phyloP scores from a whole-genome alignment of 1,140 invertebrate species.

The Camponotus floridanus region DNA sequence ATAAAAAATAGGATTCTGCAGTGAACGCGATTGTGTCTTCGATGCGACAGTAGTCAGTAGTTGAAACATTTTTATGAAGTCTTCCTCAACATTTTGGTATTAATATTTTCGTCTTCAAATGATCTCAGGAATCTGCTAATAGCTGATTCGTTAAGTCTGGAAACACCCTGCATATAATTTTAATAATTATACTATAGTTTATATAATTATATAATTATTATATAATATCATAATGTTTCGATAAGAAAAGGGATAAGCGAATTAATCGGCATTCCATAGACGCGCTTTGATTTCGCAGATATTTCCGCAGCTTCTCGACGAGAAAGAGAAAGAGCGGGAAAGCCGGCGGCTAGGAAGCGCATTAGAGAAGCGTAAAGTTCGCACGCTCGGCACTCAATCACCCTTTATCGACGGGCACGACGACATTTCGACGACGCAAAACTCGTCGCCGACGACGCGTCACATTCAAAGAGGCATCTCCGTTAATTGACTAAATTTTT shows the following conservation, averaged over 20 bases:
- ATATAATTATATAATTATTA: neutral
- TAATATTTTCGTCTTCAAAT: too few species aligned
- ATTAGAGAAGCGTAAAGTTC: constrained; percentile 76
- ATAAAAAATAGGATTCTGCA: too few species aligned
- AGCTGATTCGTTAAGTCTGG: too few species aligned
- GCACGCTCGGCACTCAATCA: constrained; percentile 69
- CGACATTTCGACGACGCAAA: constrained; percentile 71
- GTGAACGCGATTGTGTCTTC: too few species aligned
- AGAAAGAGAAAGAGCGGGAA: constrained; percentile 48
- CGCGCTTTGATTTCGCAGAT: constrained; percentile 3
- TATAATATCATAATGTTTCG: neutral
- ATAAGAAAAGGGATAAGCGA: constrained; percentile 17
- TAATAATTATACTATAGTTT: constrained; percentile 13
- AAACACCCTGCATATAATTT: neutral
- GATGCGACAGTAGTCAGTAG: too few species aligned
- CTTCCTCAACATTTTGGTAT: too few species aligned
- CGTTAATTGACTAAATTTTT: constrained; percentile 82
- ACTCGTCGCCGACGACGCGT: constrained; percentile 70
- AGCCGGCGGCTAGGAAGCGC: constrained; percentile 74
- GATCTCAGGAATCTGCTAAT: too few species aligned
- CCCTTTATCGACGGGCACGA: constrained; percentile 62
- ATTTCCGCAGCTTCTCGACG: neutral
- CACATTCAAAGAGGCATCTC: constrained; percentile 83
- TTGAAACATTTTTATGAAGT: too few species aligned
- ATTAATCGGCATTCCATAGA: neutral